phyloP scores from a whole-genome alignment of 2,113 vertebrate genomes.

The Sialia sialis region DNA sequence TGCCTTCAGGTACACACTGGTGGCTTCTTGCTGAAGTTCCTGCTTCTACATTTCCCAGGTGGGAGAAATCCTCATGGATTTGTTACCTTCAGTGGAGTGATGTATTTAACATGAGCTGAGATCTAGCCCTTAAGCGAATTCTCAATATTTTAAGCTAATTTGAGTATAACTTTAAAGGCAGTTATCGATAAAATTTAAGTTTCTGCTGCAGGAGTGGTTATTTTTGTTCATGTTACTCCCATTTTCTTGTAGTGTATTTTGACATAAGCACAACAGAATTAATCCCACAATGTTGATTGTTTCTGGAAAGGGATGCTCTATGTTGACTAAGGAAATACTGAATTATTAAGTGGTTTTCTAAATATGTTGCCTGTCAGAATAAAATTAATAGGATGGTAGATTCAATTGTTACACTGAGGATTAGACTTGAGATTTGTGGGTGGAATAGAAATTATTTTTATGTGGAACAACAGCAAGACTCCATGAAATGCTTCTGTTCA shows the following conservation, averaged over 20 bases:
- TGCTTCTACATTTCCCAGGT: not conserved
- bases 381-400: not conserved
- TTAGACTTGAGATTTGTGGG: not conserved
- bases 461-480: not conserved
- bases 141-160: not conserved
- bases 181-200: not conserved
- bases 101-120: not conserved
- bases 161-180: not conserved
- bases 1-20: not conserved
- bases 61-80: not conserved
- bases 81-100: not conserved
- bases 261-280: not conserved
- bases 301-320: not conserved
- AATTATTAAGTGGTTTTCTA: conserved; percentile 38
- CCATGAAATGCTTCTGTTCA: not conserved
- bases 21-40: not conserved
- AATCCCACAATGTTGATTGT: not conserved
- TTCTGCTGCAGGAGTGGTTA: not conserved
- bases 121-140: not conserved
- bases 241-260: not conserved
- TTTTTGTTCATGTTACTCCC: not conserved
- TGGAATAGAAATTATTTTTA: not conserved
- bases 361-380: not conserved
- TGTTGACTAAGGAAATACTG: not conserved
- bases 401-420: not conserved